A percentile compares a stretch with the other conserved stretches of the same genome.
phyloP scores from a whole-genome alignment of 2,888 invertebrate genomes.

The Drosophila mulleri region DNA sequence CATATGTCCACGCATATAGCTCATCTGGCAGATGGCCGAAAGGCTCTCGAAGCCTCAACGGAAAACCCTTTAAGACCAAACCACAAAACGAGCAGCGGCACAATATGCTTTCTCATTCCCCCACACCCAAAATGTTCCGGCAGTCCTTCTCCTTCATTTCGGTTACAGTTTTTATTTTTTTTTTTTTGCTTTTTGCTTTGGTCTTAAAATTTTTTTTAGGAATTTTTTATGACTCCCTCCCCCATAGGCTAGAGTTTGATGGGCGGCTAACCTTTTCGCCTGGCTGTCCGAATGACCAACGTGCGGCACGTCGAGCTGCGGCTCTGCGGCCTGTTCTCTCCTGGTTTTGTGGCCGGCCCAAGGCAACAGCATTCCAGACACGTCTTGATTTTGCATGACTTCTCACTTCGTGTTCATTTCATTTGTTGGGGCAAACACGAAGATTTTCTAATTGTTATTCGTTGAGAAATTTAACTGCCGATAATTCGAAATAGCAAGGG shows the following conservation, averaged over 20 bases:
- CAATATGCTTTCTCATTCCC: conserved; percentile 63
- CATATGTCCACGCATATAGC: conserved; percentile 21
- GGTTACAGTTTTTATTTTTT: no score
- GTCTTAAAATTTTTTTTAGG: conserved; percentile 58
- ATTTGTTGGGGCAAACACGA: no score
- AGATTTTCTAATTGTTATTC: not conserved
- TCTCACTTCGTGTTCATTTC: conserved; percentile 35
- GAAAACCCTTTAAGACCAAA: conserved; percentile 34
- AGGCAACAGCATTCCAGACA: conserved; percentile 31
- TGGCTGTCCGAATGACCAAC: conserved; percentile 5
- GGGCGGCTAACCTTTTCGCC: conserved; percentile 50
- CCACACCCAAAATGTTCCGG: no score
- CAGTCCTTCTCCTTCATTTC: no score
- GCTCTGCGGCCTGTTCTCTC: conserved; percentile 3
- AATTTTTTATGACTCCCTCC: conserved; percentile 62
- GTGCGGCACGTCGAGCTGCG: conserved; percentile 8
- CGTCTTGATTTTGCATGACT: conserved; percentile 48
- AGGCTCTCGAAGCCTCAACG: conserved; percentile 19
- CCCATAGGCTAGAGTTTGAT: conserved; percentile 66
- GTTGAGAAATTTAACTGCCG: not conserved
- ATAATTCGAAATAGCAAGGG: no score
- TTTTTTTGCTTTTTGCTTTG: conserved; percentile 14
- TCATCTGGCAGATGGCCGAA: conserved; percentile 29
- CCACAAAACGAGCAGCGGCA: conserved; percentile 75
- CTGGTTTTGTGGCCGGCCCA: conserved; percentile 6